Percentiles rank a stretch among this genome's conserved stretches.
Conservation (phyloP, 2,113 vertebrate species). For the Ciconia stormi region DNA sequence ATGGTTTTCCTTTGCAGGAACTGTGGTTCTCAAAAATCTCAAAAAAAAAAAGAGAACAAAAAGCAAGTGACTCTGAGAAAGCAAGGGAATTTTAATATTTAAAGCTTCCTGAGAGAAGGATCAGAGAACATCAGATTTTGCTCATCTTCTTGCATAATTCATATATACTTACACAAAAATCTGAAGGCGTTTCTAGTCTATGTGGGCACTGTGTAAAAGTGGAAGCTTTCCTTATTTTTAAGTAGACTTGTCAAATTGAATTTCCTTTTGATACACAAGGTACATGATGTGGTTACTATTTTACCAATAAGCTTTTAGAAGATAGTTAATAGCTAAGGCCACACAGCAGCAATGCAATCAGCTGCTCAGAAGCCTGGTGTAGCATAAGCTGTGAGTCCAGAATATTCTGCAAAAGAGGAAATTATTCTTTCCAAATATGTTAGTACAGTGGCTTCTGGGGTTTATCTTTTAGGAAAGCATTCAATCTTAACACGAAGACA, state of each 20-base stretch:
- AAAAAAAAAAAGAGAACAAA: neutral
- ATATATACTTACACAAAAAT: neutral
- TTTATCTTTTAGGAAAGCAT: neutral
- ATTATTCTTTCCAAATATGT: neutral
- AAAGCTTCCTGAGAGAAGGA: slow-evolving; percentile 30
- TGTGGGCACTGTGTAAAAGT: neutral
- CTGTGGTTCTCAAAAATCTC: neutral
- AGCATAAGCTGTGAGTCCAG: neutral
- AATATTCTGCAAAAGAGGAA: neutral
- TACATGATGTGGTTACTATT: neutral
- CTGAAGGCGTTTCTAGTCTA: slow-evolving; percentile 2
- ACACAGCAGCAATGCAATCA: neutral
- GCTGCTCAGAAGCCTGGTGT: neutral
- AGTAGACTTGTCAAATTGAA: neutral
- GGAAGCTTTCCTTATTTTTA: slow-evolving; percentile 29
- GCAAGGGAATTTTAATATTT: slow-evolving; percentile 40
- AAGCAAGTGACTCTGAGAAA: slow-evolving; percentile 16
- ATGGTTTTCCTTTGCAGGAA: slow-evolving; percentile 49
- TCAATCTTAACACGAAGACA: neutral
- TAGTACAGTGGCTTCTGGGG: neutral
- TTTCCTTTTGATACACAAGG: neutral
- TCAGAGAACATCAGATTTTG: slow-evolving; percentile 3
- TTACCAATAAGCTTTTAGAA: slow-evolving; percentile 5
- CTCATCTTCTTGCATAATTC: slow-evolving; percentile 45
- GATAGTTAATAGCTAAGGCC: neutral